A percentile compares a stretch with the other conserved stretches of the same genome.
phyloP scores from a whole-genome alignment of 2,113 vertebrate species.

The Percina caprodes region DNA sequence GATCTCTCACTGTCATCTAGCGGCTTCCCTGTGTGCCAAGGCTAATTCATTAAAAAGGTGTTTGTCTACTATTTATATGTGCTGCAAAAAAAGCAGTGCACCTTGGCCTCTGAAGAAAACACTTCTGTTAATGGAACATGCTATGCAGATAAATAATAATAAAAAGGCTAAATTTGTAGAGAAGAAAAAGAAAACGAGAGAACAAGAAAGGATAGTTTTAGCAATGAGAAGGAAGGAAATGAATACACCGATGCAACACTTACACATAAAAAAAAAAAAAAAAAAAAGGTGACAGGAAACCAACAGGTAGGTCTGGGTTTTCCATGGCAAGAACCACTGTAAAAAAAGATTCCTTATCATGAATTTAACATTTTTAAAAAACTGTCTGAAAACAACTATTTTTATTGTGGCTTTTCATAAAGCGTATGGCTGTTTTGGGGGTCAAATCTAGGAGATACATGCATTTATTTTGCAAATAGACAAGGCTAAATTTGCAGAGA shows the following conservation, averaged over 20 bases:
- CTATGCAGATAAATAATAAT: conserved; percentile 44
- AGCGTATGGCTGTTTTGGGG: no score
- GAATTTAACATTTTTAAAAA: no score
- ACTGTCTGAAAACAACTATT: no score
- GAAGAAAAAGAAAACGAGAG: conserved; percentile 19
- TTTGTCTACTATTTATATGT: conserved; percentile 38
- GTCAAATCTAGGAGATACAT: no score
- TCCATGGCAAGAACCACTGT: no score
- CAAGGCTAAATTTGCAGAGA: no score
- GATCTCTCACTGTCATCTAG: not conserved
- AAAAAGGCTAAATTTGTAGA: conserved; percentile 20
- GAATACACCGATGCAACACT: not conserved
- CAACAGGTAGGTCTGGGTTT: no score
- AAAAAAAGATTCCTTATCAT: no score
- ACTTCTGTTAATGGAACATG: conserved; percentile 88
- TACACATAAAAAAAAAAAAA: not conserved
- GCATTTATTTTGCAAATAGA: no score
- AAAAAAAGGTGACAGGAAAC: no score
- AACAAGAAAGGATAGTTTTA: not conserved
- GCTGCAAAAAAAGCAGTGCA: conserved; percentile 55
- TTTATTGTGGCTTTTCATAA: no score
- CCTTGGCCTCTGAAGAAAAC: conserved; percentile 75
- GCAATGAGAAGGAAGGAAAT: not conserved
- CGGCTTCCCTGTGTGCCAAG: not conserved
- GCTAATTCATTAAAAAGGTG: conserved; percentile 58